Evolutionary conservation across 2,888 invertebrate genomes (phyloP), one percentile per base, ranked within the genome.

Genomic region (Phrixothrix hirtus): DNA sequence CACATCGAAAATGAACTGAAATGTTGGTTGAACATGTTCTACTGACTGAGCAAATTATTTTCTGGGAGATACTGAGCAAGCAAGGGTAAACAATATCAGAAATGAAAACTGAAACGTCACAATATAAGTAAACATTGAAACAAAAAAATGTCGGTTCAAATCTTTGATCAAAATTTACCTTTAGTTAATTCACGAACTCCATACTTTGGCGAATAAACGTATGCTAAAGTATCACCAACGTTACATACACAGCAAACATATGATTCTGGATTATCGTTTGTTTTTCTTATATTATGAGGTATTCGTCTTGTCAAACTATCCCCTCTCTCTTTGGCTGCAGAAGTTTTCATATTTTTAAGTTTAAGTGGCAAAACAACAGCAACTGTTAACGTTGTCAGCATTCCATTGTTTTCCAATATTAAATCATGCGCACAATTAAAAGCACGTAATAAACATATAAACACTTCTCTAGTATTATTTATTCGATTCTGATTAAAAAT

Each of bases 151-250:
- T 5, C 13, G 0, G 11, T 14, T 10, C 32, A n/a, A n/a, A n/a
- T n/a, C n/a, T n/a, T n/a, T n/a, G n/a, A n/a, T n/a, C 21, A 5
- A 17, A 2, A 45, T 56, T 64, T 66, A 80, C 83, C 86, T 76
- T 86, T 83, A 0, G 88, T 91, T 58, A 92, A 81, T 76, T 94
- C 93, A 38, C 92, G 77, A 5, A 94, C 88, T n/a, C 93, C 93
- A 70, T 78, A 73, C 62, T 79, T 81, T 67, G 84, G 83, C 6
- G 85, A 83, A 76, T 90, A 92, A 48, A 94, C 88, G 70, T 92
- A 94, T n/a, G 90, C 92, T 59, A 92, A 79, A 34, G 89, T 90
- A 72, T 94, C 93, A 0, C 93, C 93, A 12, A 94, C 92, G 74
- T 93, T 94, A 70, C 92, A 92, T 37, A 88, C 86, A 71, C 93